Conservation (phyloP, 1,140 invertebrate species). For the Mylabris phalerata region DNA sequence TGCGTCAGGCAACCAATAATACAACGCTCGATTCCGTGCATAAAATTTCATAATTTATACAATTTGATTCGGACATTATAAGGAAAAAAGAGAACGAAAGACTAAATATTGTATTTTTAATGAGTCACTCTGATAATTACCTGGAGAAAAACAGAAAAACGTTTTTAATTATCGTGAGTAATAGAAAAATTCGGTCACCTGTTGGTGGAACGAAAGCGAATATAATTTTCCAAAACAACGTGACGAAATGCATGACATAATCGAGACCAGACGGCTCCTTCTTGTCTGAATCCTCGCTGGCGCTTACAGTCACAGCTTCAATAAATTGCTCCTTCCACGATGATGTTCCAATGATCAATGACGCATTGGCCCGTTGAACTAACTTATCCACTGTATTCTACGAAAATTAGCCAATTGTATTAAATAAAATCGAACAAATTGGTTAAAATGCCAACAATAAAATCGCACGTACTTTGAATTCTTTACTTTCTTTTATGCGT, state of each 20-base stretch:
- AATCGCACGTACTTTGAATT: slow-evolving; percentile 81
- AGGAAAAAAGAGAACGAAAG: no score
- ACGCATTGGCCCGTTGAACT: slow-evolving; percentile 91
- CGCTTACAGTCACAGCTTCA: slow-evolving; percentile 89
- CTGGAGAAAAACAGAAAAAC: no score
- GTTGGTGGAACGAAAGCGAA: slow-evolving; percentile 98
- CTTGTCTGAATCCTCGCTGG: slow-evolving; percentile 63
- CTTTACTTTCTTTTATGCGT: slow-evolving; percentile 93
- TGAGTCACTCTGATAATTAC: background rate
- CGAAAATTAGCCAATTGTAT: background rate
- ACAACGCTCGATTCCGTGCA: background rate
- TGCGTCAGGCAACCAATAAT: background rate
- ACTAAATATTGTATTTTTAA: no score
- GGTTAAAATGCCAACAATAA: background rate
- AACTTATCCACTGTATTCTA: slow-evolving; percentile 97
- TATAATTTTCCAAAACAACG: slow-evolving; percentile 95
- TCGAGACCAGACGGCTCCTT: slow-evolving; percentile 75
- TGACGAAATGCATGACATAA: slow-evolving; percentile 94
- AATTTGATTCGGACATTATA: no score
- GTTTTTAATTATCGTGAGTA: no score
- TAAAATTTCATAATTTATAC: background rate
- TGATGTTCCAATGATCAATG: slow-evolving; percentile 87
- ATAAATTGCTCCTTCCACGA: slow-evolving; percentile 98
- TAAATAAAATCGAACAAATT: no score
- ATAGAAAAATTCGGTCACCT: slow-evolving; percentile 51